These are phyloP conservation scores for Unio pictorum DNA, from an alignment of 2,888 invertebrate species.

Conservation along the genomic window DNA sequence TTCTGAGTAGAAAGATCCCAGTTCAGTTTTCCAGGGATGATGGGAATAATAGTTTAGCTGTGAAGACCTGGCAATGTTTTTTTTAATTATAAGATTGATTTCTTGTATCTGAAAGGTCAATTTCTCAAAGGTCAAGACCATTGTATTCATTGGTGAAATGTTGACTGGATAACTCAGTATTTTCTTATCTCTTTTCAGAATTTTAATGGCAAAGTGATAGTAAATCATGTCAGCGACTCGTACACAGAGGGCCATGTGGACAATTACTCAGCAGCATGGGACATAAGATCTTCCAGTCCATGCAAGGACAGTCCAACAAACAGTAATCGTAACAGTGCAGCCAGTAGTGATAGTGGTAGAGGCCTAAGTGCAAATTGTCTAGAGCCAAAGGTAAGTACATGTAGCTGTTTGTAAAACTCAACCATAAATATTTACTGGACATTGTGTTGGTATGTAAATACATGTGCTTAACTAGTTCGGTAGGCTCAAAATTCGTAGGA, in stretches of 20 bases:
- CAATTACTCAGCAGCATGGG: constrained; percentile 44
- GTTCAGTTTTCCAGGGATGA: too few relatives aligned
- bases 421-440: not conserved
- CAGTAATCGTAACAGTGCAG: constrained; percentile 69
- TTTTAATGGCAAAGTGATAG: constrained; percentile 42
- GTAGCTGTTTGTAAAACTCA: not conserved
- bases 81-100: too few relatives aligned
- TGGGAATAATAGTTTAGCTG: too few relatives aligned
- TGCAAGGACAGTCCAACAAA: constrained; percentile 61
- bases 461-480: too few relatives aligned
- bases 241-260: constrained; percentile 34
- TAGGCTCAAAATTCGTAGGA: too few relatives aligned
- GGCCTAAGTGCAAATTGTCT: constrained; percentile 38
- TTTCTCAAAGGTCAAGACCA: too few relatives aligned
- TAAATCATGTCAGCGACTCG: constrained; percentile 42
- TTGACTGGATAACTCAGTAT: not conserved
- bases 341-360: constrained; percentile 68
- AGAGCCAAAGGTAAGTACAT: constrained; percentile 26
- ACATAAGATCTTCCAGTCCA: constrained; percentile 56
- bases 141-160: too few relatives aligned
- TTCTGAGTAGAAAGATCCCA: too few relatives aligned
- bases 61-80: too few relatives aligned
- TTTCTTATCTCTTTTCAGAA: constrained; percentile 28
- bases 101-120: too few relatives aligned
- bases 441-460: not conserved